Evolutionary conservation across 2,888 invertebrate species (phyloP).

Genomic region (Lydus trimaculatus): DNA sequence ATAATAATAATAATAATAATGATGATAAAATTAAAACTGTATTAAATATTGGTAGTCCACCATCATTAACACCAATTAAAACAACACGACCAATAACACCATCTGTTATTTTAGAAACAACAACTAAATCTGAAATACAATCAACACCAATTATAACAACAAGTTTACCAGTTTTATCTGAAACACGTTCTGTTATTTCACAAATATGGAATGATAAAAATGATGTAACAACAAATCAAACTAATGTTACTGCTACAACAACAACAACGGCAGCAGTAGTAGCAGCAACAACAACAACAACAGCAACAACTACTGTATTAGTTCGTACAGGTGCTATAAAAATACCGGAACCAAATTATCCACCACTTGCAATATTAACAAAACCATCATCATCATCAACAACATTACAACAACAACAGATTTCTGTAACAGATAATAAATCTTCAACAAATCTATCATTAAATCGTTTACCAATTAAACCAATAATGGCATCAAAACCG

Average conservation of each 20-base stretch:
- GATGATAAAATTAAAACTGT: constrained; percentile 48
- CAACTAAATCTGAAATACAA: constrained; percentile 23
- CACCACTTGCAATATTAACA: constrained; percentile 43
- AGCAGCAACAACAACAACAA: constrained; percentile 18
- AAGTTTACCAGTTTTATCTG: constrained; percentile 40
- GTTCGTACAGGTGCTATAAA: constrained; percentile 39
- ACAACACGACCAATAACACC: constrained; percentile 36
- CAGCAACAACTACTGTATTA: constrained; percentile 25
- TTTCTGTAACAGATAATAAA: neutral
- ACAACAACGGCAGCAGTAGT: constrained; percentile 14
- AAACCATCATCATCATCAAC: constrained; percentile 29
- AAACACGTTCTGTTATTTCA: constrained; percentile 45
- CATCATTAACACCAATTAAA: constrained; percentile 57
- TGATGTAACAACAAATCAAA: constrained; percentile 19
- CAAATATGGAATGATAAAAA: constrained; percentile 41
- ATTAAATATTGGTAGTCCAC: constrained; percentile 54
- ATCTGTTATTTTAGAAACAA: constrained; percentile 20
- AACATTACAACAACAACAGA: neutral
- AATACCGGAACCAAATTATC: constrained; percentile 39
- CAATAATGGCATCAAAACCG: constrained; percentile 68
- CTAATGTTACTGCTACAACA: constrained; percentile 26
- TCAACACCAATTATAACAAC: constrained; percentile 29
- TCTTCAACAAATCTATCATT: constrained; percentile 55
- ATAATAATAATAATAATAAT: constrained; percentile 43
- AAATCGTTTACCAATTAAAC: constrained; percentile 67